These are phyloP conservation scores for Agrypnus murinus DNA, from an alignment of 2,888 invertebrate genomes.

Conservation along the genomic window DNA sequence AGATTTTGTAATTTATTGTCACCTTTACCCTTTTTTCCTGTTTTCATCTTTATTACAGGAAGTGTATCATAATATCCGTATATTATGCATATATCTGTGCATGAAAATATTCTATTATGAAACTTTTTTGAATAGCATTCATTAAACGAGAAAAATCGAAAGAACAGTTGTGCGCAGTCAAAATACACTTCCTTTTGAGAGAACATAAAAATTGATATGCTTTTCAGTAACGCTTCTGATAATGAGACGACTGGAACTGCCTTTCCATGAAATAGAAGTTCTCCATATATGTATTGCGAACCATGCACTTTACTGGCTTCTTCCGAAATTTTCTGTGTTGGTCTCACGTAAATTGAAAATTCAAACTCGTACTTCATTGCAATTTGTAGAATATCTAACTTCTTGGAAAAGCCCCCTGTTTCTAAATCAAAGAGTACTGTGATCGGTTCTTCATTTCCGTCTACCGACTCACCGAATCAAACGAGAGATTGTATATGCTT, in stretches of 20 bases:
- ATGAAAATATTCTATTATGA: constrained; percentile 47
- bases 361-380: constrained; percentile 42
- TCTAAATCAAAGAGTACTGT: constrained; percentile 48
- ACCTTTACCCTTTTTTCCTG: constrained; percentile 7
- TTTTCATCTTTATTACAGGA: constrained; percentile 24
- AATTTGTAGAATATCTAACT: constrained; percentile 52
- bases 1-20: constrained; percentile 21
- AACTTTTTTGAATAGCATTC: constrained; percentile 46
- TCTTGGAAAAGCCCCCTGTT: constrained; percentile 50
- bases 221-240: constrained; percentile 22
- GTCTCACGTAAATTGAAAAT: constrained; percentile 50
- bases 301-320: constrained; percentile 50
- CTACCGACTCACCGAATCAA: too few species aligned
- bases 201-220: constrained; percentile 28
- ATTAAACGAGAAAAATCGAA: constrained; percentile 51
- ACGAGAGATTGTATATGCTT: too few species aligned
- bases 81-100: too few species aligned
- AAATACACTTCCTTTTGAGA: constrained; percentile 48
- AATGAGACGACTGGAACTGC: constrained; percentile 13
- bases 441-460: neutral
- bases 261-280: neutral
- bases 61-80: constrained; percentile 9
- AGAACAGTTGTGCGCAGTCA: constrained; percentile 49
- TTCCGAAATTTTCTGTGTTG: constrained; percentile 47
- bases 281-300: constrained; percentile 25